Base-by-base conservation (phyloP, 2,113 vertebrate genomes). In the Forbesichthys papilliferus region DNA sequence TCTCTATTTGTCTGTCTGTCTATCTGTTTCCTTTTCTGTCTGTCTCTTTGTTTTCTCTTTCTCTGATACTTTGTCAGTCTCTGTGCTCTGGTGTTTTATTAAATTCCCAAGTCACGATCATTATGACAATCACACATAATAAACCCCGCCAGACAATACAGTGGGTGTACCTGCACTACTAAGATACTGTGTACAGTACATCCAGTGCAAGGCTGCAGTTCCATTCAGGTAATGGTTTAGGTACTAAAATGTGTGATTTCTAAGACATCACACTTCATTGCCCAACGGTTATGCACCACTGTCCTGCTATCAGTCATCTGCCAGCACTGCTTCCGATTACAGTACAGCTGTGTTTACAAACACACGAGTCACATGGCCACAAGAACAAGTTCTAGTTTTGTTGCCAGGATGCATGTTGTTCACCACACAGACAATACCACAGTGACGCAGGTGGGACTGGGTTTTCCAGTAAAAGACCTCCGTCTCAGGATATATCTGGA, bases 341-440 rank as follows among this genome's bases (percentile, higher is more conserved):
- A 27, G 27, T 33, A 57, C 47, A 55, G 18, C 72, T 64, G 69
- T 88, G 87, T 88, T 91, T 86, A 91, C 83, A 67, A 86, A 88
- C 84, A 86, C 14, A 55, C 9, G 71, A 61, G 80, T 89, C 89
- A 90, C 80, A 69, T 86, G 87, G 67, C 48, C 74, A 34, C 2
- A 69, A 73, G 80, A 66, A 81, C 87, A 82, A 71, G 16, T 87
- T 83, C 84, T 84, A 86, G 42, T 77, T 68, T 48, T 4, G 80
- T 85, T 86, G 84, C 86, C 77, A 79, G 79, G 88, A 88, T 82
- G 86, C 83, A 51, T 77, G 73, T 77, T 80, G 82, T 87, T 80
- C 36, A 72, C 70, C 64, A 61, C 73, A 72, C 67, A 71, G 61
- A 89, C 88, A 89, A 90, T 86, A 75, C 84, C 77, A 11, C 81